Base-by-base conservation (phyloP, 2,113 vertebrate species). In the Etia nguti region DNA sequence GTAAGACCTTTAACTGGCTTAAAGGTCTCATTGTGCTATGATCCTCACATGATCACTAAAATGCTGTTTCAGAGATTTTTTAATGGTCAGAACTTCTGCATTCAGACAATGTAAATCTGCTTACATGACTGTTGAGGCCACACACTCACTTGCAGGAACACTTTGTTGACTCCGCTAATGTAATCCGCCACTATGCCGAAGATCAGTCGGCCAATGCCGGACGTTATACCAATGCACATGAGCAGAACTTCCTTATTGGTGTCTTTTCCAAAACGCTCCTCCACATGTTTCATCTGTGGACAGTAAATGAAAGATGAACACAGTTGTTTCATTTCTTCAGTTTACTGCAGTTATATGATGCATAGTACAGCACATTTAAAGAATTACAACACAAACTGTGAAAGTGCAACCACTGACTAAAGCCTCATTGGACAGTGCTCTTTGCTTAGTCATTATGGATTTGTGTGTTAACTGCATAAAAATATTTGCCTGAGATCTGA, bases 101-200 rank as follows among this genome's bases (percentile, higher is more conserved):
- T 50, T 13, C 43, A 77, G 24, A 77, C 18, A 18, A 41, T 55
- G 59, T 8, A 10, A 5, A 5, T 84, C 20, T 85, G 62, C n/a
- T 22, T 38, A 46, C 10, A 75, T 10, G 1, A 50, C 70, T n/a
- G 26, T 4, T 9, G n/a, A 38, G 54, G 16, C 29, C 73, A 11
- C 10, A 10, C 31, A 55, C 86, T 52, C 96, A 99, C 99, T 98
- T 99, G 98, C 79, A 99, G 96, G 92, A 97, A 99, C 20, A 99
- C 96, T 86, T 99, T 99, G 93, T 98, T 98, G 88, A 97, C 97
- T 9, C 98, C 98, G 1, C 95, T 95, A 65, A 99, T 92, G 10
- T 98, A 99, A 94, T 99, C 99, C 1, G 98, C 98, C 52, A 97
- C 96, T 84, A 96, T 95, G 83, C 99, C 99, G 8, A 99, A 99